Conservation (phyloP, 2,113 vertebrate genomes). For the Leptosomus discolor region DNA sequence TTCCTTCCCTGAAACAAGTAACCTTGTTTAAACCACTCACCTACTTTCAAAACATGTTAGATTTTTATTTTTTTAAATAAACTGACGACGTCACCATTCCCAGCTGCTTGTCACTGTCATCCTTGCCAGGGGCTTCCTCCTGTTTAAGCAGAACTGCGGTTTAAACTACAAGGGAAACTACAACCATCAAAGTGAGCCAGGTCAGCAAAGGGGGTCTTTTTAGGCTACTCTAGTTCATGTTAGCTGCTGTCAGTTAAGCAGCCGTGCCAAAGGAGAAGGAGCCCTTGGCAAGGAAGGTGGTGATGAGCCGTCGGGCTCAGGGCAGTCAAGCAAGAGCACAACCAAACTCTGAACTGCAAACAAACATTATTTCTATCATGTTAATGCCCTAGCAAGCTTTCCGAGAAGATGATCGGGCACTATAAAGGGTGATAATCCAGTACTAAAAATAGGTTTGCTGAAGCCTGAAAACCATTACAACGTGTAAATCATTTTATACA, state of each 20-base stretch:
- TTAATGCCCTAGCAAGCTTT: conserved; percentile 27
- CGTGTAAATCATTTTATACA: neutral
- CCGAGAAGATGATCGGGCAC: conserved; percentile 53
- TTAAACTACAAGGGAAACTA: neutral
- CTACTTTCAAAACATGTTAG: neutral
- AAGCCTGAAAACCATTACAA: conserved; percentile 28
- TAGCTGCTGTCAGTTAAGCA: neutral
- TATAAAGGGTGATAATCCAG: conserved; percentile 52
- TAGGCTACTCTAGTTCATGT: neutral
- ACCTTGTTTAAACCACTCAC: neutral
- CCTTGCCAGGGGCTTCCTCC: neutral
- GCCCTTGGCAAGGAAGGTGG: neutral
- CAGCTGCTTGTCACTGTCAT: neutral
- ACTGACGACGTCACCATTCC: neutral
- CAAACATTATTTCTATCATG: conserved; percentile 6
- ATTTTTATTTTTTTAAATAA: neutral
- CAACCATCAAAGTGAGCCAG: neutral
- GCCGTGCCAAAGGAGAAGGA: neutral
- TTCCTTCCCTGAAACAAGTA: neutral
- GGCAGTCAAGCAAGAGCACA: neutral
- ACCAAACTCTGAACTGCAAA: neutral
- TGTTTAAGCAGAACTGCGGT: neutral
- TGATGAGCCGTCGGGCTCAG: neutral
- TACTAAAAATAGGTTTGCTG: conserved; percentile 53
- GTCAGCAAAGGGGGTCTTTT: neutral